Base-by-base conservation (phyloP, 2,888 invertebrate genomes). In the Cybosia mesomella region DNA sequence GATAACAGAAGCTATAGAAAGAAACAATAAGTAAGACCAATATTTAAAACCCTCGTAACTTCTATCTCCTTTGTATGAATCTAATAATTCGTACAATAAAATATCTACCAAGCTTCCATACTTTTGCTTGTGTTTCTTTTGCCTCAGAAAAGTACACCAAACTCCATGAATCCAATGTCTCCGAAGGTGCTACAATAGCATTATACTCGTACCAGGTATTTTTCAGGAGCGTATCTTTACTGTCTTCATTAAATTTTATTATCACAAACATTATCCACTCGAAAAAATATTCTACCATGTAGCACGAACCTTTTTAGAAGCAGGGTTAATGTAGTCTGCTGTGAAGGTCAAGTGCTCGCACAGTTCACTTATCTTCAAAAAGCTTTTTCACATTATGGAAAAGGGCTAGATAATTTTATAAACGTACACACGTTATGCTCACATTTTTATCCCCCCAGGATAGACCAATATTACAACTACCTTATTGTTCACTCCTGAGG, bases 381-480 rank as follows among this genome's bases (percentile, higher is more conserved):
- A 55, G 55, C 55, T 55, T 55, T 24, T 49, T 49, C 49, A 49
- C 49, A 49, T 49, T n/a, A 49, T 49, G 49, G n/a, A 49, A 49
- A n/a, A 49, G n/a, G n/a, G 49, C 5, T 49, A 9, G 49, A n/a
- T n/a, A 49, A 18, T 15, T 49, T 49, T n/a, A 49, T 49, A 49
- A 49, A n/a, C 49, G 49, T 49, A 49, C n/a, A 49, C 9, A 18
- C 49, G n/a, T 49, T 9, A 28, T 28, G 28, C 18, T 49, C 18
- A 49, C n/a, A 43, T 43, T 43, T n/a, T n/a, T n/a, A 18, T n/a
- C n/a, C 49, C n/a, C n/a, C 18, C 49, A 49, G 49, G 49, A 49
- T 49, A n/a, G 1, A 49, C 9, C 0, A n/a, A 49, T 7, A 43
- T 43, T 18, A 43, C 43, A 43, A n/a, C n/a, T 8, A 49, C n/a